Percentiles rank a stretch among this genome's conserved stretches.
Conservation (phyloP, 2,113 vertebrate species). For the Danionella cerebrum region DNA sequence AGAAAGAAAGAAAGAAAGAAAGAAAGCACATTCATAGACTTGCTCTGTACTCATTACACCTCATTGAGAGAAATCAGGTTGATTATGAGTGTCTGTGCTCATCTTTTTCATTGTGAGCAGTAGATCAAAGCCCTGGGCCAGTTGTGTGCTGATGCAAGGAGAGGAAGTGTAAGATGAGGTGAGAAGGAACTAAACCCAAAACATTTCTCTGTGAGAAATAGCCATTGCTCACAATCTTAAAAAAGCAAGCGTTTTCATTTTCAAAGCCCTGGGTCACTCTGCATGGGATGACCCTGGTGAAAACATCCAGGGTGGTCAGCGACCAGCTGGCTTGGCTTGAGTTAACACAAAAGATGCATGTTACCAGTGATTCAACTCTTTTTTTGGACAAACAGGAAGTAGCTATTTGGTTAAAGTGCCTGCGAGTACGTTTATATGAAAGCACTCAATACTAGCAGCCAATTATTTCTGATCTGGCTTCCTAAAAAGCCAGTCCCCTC, state of each 20-base stretch:
- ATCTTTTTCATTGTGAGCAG: not conserved
- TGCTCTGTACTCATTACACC: not conserved
- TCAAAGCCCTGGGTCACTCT: conserved; percentile 6
- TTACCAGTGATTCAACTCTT: too few species aligned
- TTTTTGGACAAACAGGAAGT: not conserved
- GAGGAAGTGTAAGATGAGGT: not conserved
- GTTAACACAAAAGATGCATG: too few species aligned
- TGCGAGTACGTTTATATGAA: conserved; percentile 22
- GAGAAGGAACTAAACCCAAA: not conserved
- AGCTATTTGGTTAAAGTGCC: not conserved
- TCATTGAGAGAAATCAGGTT: not conserved
- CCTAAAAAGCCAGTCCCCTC: not conserved
- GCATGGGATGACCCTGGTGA: conserved; percentile 8
- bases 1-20: too few species aligned
- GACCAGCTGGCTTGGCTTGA: not conserved
- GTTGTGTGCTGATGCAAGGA: not conserved
- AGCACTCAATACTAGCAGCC: not conserved
- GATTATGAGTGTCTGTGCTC: not conserved
- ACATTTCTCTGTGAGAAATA: not conserved
- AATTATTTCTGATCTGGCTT: conserved; percentile 35
- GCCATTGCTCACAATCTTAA: not conserved
- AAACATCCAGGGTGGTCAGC: conserved; percentile 24
- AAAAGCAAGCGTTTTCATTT: conserved; percentile 21
- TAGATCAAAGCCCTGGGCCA: not conserved
- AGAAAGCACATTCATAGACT: conserved; percentile 27